Percentiles rank a stretch among this genome's conserved stretches.
phyloP scores from a whole-genome alignment of 2,888 invertebrate species.

The Keiferia lycopersicella region DNA sequence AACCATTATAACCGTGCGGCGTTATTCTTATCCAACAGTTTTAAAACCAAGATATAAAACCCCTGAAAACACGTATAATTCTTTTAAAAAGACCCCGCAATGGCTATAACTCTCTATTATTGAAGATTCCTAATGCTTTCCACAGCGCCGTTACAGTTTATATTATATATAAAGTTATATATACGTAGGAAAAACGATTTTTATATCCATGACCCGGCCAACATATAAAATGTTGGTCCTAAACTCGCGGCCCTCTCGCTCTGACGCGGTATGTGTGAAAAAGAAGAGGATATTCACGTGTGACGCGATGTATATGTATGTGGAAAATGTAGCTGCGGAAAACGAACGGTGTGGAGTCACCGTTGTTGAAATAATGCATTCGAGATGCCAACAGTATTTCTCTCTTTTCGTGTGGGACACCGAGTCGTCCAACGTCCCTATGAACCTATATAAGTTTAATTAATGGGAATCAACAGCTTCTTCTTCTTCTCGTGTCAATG shows the following conservation, averaged over 20 bases:
- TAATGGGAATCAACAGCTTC: too few relatives aligned
- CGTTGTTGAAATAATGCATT: background rate
- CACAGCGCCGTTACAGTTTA: slow-evolving; percentile 51
- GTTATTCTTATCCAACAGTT: slow-evolving; percentile 23
- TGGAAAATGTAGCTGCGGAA: slow-evolving; percentile 53
- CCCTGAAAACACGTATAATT: slow-evolving; percentile 43
- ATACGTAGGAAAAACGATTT: slow-evolving; percentile 75
- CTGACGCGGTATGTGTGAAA: slow-evolving; percentile 49
- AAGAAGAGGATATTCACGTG: slow-evolving; percentile 62
- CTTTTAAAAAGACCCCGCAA: slow-evolving; percentile 53
- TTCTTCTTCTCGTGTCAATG: too few relatives aligned
- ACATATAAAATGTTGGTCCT: slow-evolving; percentile 81
- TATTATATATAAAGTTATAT: slow-evolving; percentile 50
- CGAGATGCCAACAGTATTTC: too few relatives aligned
- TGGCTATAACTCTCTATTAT: slow-evolving; percentile 70
- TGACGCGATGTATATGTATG: slow-evolving; percentile 70
- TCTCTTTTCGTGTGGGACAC: too few relatives aligned
- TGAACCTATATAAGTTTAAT: too few relatives aligned
- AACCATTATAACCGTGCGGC: slow-evolving; percentile 15
- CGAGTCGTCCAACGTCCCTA: too few relatives aligned
- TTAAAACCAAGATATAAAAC: slow-evolving; percentile 29
- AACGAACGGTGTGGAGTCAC: slow-evolving; percentile 53
- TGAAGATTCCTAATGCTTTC: slow-evolving; percentile 68
- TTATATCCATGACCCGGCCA: slow-evolving; percentile 82
- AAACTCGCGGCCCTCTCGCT: slow-evolving; percentile 62